Conservation (phyloP, 2,888 invertebrate genomes). For the Tethea ocularis region DNA sequence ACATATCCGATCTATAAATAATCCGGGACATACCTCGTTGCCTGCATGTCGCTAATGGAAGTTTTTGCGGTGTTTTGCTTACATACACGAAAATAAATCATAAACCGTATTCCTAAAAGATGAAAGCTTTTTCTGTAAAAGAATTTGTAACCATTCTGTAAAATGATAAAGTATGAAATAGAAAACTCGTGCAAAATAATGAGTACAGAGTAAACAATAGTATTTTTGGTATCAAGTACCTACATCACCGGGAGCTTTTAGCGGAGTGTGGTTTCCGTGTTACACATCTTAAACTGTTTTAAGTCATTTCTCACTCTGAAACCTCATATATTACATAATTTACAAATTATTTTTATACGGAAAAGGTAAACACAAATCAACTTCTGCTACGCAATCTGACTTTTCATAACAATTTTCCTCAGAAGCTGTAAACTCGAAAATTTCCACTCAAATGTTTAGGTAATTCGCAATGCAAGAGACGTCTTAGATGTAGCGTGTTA, state of each 20-base stretch:
- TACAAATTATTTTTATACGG: background rate
- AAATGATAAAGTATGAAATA: background rate
- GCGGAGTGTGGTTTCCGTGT: too few relatives aligned
- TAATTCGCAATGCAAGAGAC: background rate
- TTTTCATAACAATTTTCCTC: background rate
- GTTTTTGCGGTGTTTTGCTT: slow-evolving; percentile 23
- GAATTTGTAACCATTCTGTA: background rate
- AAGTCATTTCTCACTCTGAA: background rate
- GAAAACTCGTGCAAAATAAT: background rate
- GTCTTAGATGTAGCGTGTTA: background rate
- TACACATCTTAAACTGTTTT: background rate
- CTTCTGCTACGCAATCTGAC: background rate
- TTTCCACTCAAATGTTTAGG: background rate
- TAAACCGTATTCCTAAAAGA: slow-evolving; percentile 16
- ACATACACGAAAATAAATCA: slow-evolving; percentile 15
- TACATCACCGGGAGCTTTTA: too few relatives aligned
- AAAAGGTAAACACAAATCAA: background rate
- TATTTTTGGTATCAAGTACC: background rate
- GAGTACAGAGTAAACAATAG: too few relatives aligned
- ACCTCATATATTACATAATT: background rate
- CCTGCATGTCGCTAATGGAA: slow-evolving; percentile 34
- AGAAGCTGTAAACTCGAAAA: background rate
- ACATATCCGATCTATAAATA: slow-evolving; percentile 46
- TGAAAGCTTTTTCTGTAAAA: background rate
- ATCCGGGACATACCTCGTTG: slow-evolving; percentile 28